Base-by-base conservation (phyloP, 2,113 vertebrate genomes). In the Oceanites oceanicus region DNA sequence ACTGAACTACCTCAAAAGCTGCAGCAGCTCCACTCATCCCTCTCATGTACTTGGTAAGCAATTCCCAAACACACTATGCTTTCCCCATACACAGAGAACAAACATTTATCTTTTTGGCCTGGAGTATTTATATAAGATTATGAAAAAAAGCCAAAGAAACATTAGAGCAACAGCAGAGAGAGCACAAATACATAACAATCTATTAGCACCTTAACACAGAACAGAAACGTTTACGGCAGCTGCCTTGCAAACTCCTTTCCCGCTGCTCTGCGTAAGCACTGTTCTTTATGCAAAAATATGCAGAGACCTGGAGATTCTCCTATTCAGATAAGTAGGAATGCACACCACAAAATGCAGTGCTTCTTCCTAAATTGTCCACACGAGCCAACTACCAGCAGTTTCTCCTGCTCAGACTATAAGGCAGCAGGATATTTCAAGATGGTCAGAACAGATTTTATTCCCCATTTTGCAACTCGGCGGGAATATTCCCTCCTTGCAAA, bases 261-360 rank as follows among this genome's bases (percentile, higher is more conserved):
- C 47, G 80, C 61, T 89, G 86, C 58, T 38, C 71, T 59, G 76
- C 2, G 0, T 17, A 15, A 73, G 55, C 7, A 10, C 61, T 85
- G 58, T 13, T 90, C 70, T 66, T 94, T 34, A 92, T 73, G 91
- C 66, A 94, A 81, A 94, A 91, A 65, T 26, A 91, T 26, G 86
- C 97, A 91, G 49, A 85, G 66, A 49, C 6, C n/a, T 23, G 26
- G 70, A 66, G 89, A 75, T 49, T 55, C 45, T 87, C 62, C 90
- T 55, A 8, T 40, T 92, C 83, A 87, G 42, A 18, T 50, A 74
- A 44, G 86, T 2, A 94, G 65, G 38, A 88, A 78, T 5, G 44
- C 32, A 74, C 47, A 36, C 26, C 67, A 89, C 61, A 71, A 70
- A 90, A 71, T 3, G 38, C 68, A 81, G 86, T 49, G 49, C 53